Conservation (phyloP, 2,113 vertebrate genomes). For the Parotia lawesii region DNA sequence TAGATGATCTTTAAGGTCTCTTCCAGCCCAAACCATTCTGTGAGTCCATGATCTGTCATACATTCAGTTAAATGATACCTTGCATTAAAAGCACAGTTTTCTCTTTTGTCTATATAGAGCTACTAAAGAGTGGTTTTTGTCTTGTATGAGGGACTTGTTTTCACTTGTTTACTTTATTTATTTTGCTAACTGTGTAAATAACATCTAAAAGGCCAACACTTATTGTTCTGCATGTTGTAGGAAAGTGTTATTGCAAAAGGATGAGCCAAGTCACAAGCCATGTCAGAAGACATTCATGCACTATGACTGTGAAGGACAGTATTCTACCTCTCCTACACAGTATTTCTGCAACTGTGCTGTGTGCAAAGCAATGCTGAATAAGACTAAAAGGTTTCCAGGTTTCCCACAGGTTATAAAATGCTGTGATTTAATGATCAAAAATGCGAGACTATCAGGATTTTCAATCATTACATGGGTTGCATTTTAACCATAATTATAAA, state of each 20-base stretch:
- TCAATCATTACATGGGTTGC: background rate
- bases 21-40: background rate
- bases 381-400: background rate
- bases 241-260: background rate
- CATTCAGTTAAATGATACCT: background rate
- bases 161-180: background rate
- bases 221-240: background rate
- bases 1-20: background rate
- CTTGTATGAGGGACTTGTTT: background rate
- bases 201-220: background rate
- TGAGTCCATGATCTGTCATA: background rate
- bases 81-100: background rate
- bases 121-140: background rate
- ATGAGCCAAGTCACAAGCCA: background rate
- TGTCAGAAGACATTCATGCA: background rate
- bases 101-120: background rate
- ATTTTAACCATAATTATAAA: background rate
- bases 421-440: background rate
- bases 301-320: background rate
- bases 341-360: background rate
- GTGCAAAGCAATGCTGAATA: background rate
- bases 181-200: background rate
- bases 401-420: background rate
- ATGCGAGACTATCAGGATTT: background rate
- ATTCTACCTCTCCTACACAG: background rate